Conservation (phyloP, 2,888 invertebrate genomes). For the Phasia obesa region DNA sequence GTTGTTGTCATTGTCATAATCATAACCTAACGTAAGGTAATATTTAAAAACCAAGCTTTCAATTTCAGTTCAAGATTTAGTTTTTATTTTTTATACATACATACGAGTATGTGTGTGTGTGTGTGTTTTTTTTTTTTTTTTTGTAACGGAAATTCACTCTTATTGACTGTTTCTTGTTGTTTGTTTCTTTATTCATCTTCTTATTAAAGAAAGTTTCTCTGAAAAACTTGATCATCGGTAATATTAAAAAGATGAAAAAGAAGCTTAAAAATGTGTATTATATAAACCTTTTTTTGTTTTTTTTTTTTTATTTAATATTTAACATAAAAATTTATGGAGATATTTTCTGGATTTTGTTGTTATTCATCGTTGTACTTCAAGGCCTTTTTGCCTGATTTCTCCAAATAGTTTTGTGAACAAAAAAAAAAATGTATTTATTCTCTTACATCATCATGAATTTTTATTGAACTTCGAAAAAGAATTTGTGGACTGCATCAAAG, state of each 20-base stretch:
- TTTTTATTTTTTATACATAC: constrained; percentile 33
- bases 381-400: constrained; percentile 68
- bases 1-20: constrained; percentile 57
- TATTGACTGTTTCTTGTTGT: constrained; percentile 54
- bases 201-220: constrained; percentile 67
- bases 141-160: constrained; percentile 69
- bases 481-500: too few species aligned
- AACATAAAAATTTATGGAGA: constrained; percentile 25
- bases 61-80: constrained; percentile 36
- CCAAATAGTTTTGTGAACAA: constrained; percentile 60
- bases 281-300: constrained; percentile 46
- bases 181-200: constrained; percentile 9
- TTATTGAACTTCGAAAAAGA: too few species aligned
- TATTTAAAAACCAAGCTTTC: constrained; percentile 52
- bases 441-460: constrained; percentile 62
- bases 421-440: constrained; percentile 36
- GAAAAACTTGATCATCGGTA: constrained; percentile 52
- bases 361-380: constrained; percentile 55
- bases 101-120: too few species aligned
- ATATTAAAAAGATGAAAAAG: constrained; percentile 7
- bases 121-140: constrained; percentile 25
- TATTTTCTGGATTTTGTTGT: constrained; percentile 18
- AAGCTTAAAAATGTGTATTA: constrained; percentile 27
- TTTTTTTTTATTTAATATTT: constrained; percentile 48
- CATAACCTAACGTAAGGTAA: constrained; percentile 63